Evolutionary conservation across 1,140 invertebrate genomes (phyloP), one percentile per base, ranked within the genome.

Genomic region (Calliopsis andreniformis): DNA sequence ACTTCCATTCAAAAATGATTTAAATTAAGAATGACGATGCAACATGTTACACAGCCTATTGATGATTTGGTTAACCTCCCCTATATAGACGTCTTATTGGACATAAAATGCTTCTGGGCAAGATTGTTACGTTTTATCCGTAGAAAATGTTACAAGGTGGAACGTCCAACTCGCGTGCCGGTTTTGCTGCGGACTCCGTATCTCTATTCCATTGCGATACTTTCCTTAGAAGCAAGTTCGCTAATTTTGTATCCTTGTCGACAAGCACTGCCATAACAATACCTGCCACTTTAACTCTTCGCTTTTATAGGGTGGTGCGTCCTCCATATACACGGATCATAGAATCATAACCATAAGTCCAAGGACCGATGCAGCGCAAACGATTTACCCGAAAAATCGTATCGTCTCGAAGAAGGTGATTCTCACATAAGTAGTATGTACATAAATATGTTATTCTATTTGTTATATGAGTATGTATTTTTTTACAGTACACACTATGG

Each of bases 401-500:
- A 94, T 95, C 71, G 93, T 93, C 75, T 94, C 95, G 0, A 94
- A 94, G 16, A 95, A 95, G 85, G 92, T 92, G 76, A 78, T 45
- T 45, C 5, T 28, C 3, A 8, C 16, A n/a, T 5, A 5, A 49
- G 1, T 1, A 10, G 2, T 1, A 16, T 20, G 8, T 12, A 23
- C 8, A 20, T 14, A n/a, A 14, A 14, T 25, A 5, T 16, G 14
- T 0, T 0, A 12, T 0, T 10, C 42, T 6, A 42, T 28, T 1
- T 10, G 20, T 12, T 14, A 12, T 35, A 35, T 56, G 0, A 25
- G 7, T 8, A 14, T 4, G 2, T 2, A 47, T 51, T 82, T 10
- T 42, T 72, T 81, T 93, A 42, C 88, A 95, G 93, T 98, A 98
- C 86, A 96, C 96, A 16, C 16, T 95, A 66, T 94, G 95, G 90